Conservation (phyloP, 2,113 vertebrate species). For the Alosa alosa region DNA sequence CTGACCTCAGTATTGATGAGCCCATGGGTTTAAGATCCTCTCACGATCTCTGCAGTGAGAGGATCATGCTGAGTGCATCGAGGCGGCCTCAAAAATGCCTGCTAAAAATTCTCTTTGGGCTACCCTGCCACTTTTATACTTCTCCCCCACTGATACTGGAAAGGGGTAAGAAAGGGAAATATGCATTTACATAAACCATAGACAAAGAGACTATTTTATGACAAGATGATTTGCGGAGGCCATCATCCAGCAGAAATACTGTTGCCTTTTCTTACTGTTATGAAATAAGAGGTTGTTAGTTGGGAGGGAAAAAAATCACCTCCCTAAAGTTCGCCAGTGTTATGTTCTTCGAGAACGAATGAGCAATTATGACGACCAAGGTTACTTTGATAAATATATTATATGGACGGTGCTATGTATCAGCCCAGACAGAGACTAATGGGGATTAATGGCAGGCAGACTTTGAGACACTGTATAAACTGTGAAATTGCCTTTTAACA, state of each 20-base stretch:
- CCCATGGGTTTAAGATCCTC: conserved; percentile 60
- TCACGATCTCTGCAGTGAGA: conserved; percentile 55
- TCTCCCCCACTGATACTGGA: neutral
- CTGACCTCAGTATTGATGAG: conserved; percentile 56
- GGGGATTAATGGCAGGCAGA: neutral
- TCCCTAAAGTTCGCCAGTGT: neutral
- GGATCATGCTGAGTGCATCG: conserved; percentile 26
- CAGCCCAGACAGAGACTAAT: neutral
- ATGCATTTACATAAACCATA: conserved; percentile 30
- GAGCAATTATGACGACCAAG: neutral
- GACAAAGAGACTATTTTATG: conserved; percentile 1
- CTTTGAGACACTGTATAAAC: neutral
- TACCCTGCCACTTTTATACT: neutral
- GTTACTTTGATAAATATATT: conserved; percentile 9
- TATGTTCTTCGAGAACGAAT: neutral
- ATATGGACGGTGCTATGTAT: neutral
- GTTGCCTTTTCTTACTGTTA: neutral
- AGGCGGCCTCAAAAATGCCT: conserved; percentile 6
- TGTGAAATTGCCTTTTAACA: neutral
- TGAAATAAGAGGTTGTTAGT: neutral
- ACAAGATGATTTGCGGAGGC: neutral
- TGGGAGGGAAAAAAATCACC: neutral
- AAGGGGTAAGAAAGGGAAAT: neutral
- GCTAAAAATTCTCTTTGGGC: conserved; percentile 8
- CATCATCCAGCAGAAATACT: neutral